Conservation (phyloP, 37 sponge, comb jelly and placozoan genomes). For the Aplysina aerophoba region DNA sequence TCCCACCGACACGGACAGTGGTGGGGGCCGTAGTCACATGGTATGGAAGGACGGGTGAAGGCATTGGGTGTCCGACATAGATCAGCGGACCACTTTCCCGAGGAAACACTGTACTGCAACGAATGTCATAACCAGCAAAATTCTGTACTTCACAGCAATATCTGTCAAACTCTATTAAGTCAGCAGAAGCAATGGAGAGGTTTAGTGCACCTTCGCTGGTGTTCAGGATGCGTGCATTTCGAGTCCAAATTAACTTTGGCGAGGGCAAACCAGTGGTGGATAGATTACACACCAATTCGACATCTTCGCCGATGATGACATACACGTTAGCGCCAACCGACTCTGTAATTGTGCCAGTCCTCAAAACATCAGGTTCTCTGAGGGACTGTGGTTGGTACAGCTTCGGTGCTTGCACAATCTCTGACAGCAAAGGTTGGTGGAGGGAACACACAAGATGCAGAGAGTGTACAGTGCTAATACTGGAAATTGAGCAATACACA, state of each 20-base stretch:
- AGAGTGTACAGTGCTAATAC: no score
- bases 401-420: slow-evolving; percentile 1
- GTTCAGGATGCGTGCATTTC: no score
- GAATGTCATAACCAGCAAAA: neutral
- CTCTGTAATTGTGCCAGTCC: neutral
- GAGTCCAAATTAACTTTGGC: no score
- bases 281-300: slow-evolving; percentile 1
- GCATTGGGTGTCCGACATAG: neutral
- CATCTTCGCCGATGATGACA: slow-evolving; percentile 17
- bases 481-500: no score
- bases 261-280: no score
- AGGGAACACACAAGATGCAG: no score
- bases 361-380: neutral
- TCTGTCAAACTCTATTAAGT: neutral
- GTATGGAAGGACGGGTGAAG: neutral
- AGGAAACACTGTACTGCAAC: neutral
- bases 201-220: no score
- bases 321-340: slow-evolving; percentile 6
- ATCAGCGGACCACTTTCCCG: slow-evolving; percentile 5
- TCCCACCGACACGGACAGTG: neutral
- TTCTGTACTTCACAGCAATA: slow-evolving; percentile 10
- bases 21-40: neutral
- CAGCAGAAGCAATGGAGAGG: no score
- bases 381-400: neutral
- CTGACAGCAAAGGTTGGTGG: neutral